Evolutionary conservation across 1,140 invertebrate species (phyloP).

Genomic region (Spodoptera frugiperda): DNA sequence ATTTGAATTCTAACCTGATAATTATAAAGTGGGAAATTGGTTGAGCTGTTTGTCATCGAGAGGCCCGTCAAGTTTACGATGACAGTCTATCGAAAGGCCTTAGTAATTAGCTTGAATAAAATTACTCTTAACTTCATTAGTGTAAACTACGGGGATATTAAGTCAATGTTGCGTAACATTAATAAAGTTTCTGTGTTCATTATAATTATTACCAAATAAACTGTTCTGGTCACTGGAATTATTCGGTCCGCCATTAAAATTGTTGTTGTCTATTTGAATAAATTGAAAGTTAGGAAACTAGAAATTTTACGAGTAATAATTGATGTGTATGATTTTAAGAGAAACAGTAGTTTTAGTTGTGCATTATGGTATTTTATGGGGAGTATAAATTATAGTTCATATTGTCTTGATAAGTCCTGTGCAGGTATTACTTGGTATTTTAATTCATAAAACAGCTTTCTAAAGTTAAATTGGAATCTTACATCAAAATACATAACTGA

Average conservation of each 20-base stretch:
- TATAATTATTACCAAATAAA: slow-evolving; percentile 35
- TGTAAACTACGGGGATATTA: slow-evolving; percentile 9
- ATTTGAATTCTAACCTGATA: slow-evolving; percentile 4
- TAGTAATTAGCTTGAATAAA: slow-evolving; percentile 42
- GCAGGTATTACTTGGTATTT: too few species aligned
- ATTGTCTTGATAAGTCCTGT: too few species aligned
- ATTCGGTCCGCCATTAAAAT: not conserved
- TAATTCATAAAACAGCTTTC: too few species aligned
- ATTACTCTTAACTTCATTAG: slow-evolving; percentile 43
- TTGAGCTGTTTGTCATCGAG: not conserved
- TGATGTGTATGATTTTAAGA: not conserved
- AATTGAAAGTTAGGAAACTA: not conserved
- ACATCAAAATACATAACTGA: too few species aligned
- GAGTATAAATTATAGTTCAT: too few species aligned
- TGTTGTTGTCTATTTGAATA: slow-evolving; percentile 4
- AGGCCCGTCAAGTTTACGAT: slow-evolving; percentile 20
- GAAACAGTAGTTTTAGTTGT: not conserved
- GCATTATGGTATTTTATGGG: too few species aligned
- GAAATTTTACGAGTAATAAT: not conserved
- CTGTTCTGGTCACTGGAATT: not conserved
- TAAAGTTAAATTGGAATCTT: too few species aligned
- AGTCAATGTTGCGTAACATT: slow-evolving; percentile 29
- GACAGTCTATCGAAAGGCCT: slow-evolving; percentile 29
- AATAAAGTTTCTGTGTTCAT: slow-evolving; percentile 33
- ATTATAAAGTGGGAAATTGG: slow-evolving; percentile 18